phyloP scores from a whole-genome alignment of 1,140 invertebrate species.

The Drosophila busckii region DNA sequence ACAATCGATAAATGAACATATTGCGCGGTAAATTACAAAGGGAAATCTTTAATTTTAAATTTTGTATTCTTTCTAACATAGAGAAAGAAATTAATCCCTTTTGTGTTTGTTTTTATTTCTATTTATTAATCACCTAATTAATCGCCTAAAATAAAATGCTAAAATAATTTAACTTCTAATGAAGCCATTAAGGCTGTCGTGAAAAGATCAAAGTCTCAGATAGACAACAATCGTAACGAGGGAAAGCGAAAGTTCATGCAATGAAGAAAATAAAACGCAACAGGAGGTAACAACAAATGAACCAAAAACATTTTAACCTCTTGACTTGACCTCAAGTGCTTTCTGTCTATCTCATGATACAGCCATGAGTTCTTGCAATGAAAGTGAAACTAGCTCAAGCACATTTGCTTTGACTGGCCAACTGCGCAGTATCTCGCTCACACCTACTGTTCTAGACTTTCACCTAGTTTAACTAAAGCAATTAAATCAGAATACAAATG shows the following conservation, averaged over 20 bases:
- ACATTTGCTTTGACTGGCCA: slow-evolving; percentile 38
- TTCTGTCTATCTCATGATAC: slow-evolving; percentile 9
- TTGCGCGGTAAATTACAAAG: background rate
- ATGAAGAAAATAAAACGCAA: slow-evolving; percentile 49
- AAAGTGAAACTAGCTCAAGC: slow-evolving; percentile 55
- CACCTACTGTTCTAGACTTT: slow-evolving; percentile 36
- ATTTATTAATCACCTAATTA: slow-evolving; percentile 17
- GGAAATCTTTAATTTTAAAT: background rate
- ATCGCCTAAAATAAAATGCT: slow-evolving; percentile 8
- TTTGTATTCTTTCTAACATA: too few species aligned
- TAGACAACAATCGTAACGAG: slow-evolving; percentile 35
- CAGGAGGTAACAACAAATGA: slow-evolving; percentile 39
- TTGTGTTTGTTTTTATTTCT: too few species aligned
- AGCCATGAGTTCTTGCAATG: slow-evolving; percentile 29
- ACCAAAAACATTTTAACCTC: slow-evolving; percentile 42
- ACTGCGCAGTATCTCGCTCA: background rate
- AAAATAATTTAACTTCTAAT: slow-evolving; percentile 19
- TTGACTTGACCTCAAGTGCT: slow-evolving; percentile 50
- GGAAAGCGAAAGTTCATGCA: slow-evolving; percentile 64
- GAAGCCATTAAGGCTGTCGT: slow-evolving; percentile 23
- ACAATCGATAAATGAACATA: background rate
- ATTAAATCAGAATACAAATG: slow-evolving; percentile 21
- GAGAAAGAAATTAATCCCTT: too few species aligned
- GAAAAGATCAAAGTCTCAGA: slow-evolving; percentile 51
- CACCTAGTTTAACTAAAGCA: slow-evolving; percentile 25